phyloP scores from a whole-genome alignment of 2,888 invertebrate species.

The Netelia inedita region DNA sequence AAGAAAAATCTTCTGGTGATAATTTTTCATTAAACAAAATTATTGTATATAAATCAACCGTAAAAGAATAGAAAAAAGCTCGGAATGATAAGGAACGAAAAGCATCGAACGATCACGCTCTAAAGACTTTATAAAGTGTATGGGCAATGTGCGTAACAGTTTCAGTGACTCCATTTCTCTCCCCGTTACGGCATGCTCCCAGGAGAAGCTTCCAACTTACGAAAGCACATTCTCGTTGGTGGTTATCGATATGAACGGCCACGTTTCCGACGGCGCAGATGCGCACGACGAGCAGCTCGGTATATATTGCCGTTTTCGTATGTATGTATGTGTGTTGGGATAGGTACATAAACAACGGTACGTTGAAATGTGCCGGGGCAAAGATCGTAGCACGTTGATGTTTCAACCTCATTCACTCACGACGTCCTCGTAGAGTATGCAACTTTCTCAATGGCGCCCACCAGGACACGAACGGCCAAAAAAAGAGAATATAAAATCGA shows the following conservation, averaged over 20 bases:
- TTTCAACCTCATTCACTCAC: slow-evolving; percentile 29
- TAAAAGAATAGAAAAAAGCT: background rate
- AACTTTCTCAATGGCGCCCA: slow-evolving; percentile 21
- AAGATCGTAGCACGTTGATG: slow-evolving; percentile 47
- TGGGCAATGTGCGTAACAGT: slow-evolving; percentile 18
- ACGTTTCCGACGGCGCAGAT: slow-evolving; percentile 33
- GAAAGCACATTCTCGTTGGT: slow-evolving; percentile 43
- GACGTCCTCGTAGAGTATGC: background rate
- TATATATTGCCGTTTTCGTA: background rate
- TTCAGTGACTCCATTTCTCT: background rate
- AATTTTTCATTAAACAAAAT: too few relatives aligned
- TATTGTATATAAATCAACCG: too few relatives aligned
- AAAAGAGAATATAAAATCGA: slow-evolving; percentile 1
- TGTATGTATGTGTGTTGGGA: background rate
- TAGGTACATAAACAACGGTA: slow-evolving; percentile 53
- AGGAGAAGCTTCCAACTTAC: slow-evolving; percentile 1
- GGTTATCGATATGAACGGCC: slow-evolving; percentile 65
- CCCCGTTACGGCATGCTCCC: background rate
- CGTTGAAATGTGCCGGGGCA: slow-evolving; percentile 57
- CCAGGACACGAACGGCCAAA: slow-evolving; percentile 26
- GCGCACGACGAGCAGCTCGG: background rate
- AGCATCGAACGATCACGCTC: slow-evolving; percentile 17
- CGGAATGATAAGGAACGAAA: slow-evolving; percentile 36
- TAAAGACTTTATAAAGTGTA: slow-evolving; percentile 36
- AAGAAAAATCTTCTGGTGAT: too few relatives aligned